These are phyloP conservation scores for Discoglossus pictus DNA, from an alignment of 2,797 vertebrate genomes.

Conservation along the genomic window DNA sequence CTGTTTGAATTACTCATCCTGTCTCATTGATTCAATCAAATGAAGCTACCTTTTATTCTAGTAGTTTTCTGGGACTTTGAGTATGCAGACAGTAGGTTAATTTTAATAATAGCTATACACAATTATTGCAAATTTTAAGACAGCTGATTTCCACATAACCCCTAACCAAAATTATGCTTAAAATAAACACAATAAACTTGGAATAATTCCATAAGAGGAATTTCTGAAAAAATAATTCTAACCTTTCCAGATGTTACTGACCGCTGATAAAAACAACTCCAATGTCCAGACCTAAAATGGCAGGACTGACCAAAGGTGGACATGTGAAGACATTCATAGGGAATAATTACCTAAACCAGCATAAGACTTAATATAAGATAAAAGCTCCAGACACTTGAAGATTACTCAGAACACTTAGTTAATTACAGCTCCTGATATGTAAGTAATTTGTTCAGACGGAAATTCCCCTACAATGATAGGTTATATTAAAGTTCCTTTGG, in stretches of 20 bases:
- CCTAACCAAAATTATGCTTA: not conserved
- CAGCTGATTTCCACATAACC: not conserved
- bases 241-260: not conserved
- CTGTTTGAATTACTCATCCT: too few species aligned
- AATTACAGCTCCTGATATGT: slow-evolving; percentile 29
- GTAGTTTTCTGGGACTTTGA: too few species aligned
- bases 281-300: slow-evolving; percentile 4
- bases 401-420: slow-evolving; percentile 14
- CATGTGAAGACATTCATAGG: too few species aligned
- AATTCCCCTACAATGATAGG: slow-evolving; percentile 26
- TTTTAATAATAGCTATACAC: too few species aligned
- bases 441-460: slow-evolving; percentile 22
- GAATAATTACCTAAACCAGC: slow-evolving; percentile 20
- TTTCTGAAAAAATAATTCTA: not conserved
- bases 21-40: too few species aligned
- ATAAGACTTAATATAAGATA: slow-evolving; percentile 6
- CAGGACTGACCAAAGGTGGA: not conserved
- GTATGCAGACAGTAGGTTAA: too few species aligned
- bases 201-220: not conserved
- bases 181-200: slow-evolving; percentile 1
- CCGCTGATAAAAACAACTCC: not conserved
- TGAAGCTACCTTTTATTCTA: too few species aligned
- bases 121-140: not conserved
- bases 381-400: slow-evolving; percentile 18
- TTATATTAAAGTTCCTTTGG: slow-evolving; percentile 25